phyloP scores from a whole-genome alignment of 1,140 invertebrate species.

The Heliconius eleuchia region DNA sequence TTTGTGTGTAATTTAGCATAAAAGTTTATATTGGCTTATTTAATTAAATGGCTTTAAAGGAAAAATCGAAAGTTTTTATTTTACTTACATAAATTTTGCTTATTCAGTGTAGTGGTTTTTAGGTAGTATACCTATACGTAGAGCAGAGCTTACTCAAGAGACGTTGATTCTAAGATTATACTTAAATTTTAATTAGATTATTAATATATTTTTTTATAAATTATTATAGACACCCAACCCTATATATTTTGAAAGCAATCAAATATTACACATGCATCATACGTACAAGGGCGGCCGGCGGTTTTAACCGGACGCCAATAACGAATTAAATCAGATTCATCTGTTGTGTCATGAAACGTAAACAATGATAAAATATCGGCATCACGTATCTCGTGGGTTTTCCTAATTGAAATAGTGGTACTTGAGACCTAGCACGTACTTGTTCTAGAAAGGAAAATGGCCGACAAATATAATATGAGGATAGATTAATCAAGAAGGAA shows the following conservation, averaged over 20 bases:
- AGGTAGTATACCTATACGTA: no score
- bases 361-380: background rate
- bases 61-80: no score
- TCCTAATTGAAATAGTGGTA: background rate
- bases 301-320: background rate
- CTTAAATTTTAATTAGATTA: no score
- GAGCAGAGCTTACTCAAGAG: no score
- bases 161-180: no score
- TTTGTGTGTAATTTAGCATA: no score
- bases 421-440: background rate
- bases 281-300: background rate
- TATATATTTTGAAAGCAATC: background rate
- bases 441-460: background rate
- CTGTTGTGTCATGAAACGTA: slow-evolving; percentile 10
- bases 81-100: no score
- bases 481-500: background rate
- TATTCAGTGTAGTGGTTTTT: no score
- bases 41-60: no score
- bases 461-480: background rate
- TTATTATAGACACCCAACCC: background rate
- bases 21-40: no score
- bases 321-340: background rate
- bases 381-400: slow-evolving; percentile 3
- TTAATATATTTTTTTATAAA: background rate
- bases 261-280: background rate